Percentiles rank a stretch among this genome's conserved stretches.
phyloP scores from a whole-genome alignment of 2,888 invertebrate species.

The Erannis defoliaria region DNA sequence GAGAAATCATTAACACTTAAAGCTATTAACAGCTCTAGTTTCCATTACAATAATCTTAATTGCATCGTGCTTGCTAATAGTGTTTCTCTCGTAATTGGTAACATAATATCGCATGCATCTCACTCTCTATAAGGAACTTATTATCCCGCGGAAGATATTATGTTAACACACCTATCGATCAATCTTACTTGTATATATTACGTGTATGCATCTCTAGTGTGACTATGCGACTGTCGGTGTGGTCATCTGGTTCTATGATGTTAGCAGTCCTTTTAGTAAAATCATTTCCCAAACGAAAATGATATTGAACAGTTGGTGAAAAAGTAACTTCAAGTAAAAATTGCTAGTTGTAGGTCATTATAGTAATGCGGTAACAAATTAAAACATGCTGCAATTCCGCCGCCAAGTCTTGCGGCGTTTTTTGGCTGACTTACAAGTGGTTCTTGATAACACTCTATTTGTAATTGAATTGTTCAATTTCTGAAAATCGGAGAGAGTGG shows the following conservation, averaged over 20 bases:
- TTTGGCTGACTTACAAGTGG: conserved; percentile 17
- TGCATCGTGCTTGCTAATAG: conserved; percentile 7
- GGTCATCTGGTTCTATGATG: too few relatives aligned
- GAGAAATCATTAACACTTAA: background rate
- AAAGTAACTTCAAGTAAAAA: background rate
- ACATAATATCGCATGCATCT: conserved; percentile 14
- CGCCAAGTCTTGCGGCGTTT: conserved; percentile 21
- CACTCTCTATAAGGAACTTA: conserved; percentile 26
- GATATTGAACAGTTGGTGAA: background rate
- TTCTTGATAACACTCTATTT: conserved; percentile 14
- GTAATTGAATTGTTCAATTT: conserved; percentile 11
- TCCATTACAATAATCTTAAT: conserved; percentile 15
- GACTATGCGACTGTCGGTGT: too few relatives aligned
- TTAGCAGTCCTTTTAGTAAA: too few relatives aligned
- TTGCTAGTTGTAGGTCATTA: background rate
- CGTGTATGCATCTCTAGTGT: too few relatives aligned
- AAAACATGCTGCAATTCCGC: conserved; percentile 23
- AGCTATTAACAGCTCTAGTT: background rate
- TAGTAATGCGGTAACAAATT: conserved; percentile 16
- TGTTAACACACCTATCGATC: conserved; percentile 27
- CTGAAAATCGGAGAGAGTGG: too few relatives aligned
- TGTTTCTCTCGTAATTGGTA: conserved; percentile 13
- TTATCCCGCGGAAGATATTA: conserved; percentile 30
- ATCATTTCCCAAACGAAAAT: too few relatives aligned
- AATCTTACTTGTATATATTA: background rate